These are phyloP conservation scores for Gallinago jamesoni DNA, from an alignment of 2,113 vertebrate species.

Conservation along the genomic window DNA sequence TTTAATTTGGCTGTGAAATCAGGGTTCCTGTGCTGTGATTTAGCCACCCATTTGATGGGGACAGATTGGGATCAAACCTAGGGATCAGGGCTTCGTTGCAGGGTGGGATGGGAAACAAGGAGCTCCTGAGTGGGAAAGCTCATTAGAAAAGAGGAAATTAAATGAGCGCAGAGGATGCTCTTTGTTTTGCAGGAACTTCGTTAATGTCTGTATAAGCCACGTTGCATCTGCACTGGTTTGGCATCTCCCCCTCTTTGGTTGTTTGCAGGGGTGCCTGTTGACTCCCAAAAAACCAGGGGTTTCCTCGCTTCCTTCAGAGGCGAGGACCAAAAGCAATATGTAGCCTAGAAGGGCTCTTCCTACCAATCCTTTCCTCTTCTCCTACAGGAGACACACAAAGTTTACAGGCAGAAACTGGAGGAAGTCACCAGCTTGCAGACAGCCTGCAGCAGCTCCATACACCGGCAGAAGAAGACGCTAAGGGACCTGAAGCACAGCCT, in stretches of 20 bases:
- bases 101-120: not conserved
- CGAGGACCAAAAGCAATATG: not conserved
- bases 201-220: not conserved
- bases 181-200: not conserved
- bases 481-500: conserved; percentile 82
- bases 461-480: conserved; percentile 86
- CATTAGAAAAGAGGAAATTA: not conserved
- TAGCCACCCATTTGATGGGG: not conserved
- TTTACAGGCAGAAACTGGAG: conserved; percentile 92
- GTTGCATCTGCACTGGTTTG: not conserved
- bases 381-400: conserved; percentile 90
- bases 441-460: conserved; percentile 84
- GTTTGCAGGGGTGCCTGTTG: not conserved
- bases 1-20: not conserved
- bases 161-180: not conserved
- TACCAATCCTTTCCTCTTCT: not conserved
- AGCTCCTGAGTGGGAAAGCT: not conserved
- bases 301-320: not conserved
- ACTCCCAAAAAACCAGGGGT: not conserved
- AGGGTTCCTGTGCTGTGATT: not conserved
- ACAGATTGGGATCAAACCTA: not conserved
- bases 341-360: not conserved
- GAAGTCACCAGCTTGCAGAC: conserved; percentile 89
- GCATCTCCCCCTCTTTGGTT: not conserved
- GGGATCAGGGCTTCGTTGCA: not conserved